Evolutionary conservation across 1,140 invertebrate genomes (phyloP).

Genomic region (Drosophila melanogaster): Release_6_plus_ISO1_MT NT_037436.4:3615001-3615500

Average conservation of each 20-base stretch:
- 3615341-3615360: background rate
- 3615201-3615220: constrained; percentile 76
- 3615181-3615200: constrained; percentile 55
- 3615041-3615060: constrained; percentile 35
- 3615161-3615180: constrained; percentile 27
- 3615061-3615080: constrained; percentile 26
- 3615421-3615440: constrained; percentile 46
- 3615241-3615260: constrained; percentile 19
- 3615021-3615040: constrained; percentile 86
- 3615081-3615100: background rate
- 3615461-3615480: constrained; percentile 42
- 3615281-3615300: constrained; percentile 57
- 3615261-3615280: constrained; percentile 44
- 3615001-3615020: constrained; percentile 85
- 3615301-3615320: constrained; percentile 19
- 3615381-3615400: constrained; percentile 31
- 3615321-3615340: constrained; percentile 10
- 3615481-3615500: constrained; percentile 71
- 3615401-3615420: constrained; percentile 34
- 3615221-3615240: constrained; percentile 59
- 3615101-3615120: constrained; percentile 48
- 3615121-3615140: constrained; percentile 38
- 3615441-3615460: constrained; percentile 29
- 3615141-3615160: constrained; percentile 51
- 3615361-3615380: background rate